Base-by-base conservation (phyloP, 2,113 vertebrate species). In the Aplodontia rufa region DNA sequence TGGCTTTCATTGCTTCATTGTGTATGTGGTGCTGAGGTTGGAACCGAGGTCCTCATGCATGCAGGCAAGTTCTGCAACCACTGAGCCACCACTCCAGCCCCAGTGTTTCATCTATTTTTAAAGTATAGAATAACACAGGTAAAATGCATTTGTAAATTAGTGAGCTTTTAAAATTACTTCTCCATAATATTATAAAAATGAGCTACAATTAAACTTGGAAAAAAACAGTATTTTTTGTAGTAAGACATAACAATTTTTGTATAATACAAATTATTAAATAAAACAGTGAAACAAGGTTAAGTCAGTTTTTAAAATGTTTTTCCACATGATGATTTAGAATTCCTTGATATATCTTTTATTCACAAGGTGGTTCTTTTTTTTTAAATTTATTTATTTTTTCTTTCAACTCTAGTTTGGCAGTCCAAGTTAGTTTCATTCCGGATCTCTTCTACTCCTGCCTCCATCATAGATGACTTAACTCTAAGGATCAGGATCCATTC, bases 121-220 rank as follows among this genome's bases (percentile, higher is more conserved):
- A 86, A n/a, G n/a, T 5, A 32, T 10, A 24, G 28, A 4, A 10
- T 58, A 28, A 45, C 6, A 40, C 9, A 47, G 1, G 42, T 14
- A 53, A 85, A 51, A 22, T 40, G 19, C 87, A 30, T 89, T 96
- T 91, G 6, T 95, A 93, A 91, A 3, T 86, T 75, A 94, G 10
- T 79, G 94, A 40, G 13, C 24, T 96, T 87, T 8, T 72, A 64
- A 86, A 79, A 69, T 90, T 85, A 79, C 75, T 51, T 94, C 30
- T 71, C 4, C 1, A 37, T 35, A 37, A 4, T 75, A 69, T 60
- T 53, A 42, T 32, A 35, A 90, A 89, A 74, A 47, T 72, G 2
- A 84, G 28, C 42, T 92, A 11, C 58, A 90, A 79, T 32, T 89
- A 76, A 81, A 85, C 37, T 26, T 49, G 82, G 19, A 66, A 60